Percentiles rank a stretch among this genome's conserved stretches.
phyloP scores from a whole-genome alignment of 2,888 invertebrate genomes.

The Baccha elongata region DNA sequence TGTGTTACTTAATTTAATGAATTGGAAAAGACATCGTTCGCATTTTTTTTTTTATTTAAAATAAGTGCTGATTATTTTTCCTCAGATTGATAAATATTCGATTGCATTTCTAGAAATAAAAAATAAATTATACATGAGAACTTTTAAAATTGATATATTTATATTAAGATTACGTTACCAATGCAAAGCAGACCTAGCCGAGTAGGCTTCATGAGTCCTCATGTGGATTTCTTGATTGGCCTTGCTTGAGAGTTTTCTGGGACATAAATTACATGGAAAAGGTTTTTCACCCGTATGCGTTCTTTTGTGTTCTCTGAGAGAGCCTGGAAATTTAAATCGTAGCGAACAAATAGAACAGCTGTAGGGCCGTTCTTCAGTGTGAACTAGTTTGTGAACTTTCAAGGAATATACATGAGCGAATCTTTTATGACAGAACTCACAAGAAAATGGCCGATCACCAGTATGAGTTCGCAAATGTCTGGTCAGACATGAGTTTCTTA shows the following conservation, averaged over 20 bases:
- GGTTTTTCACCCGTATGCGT: slow-evolving; percentile 85
- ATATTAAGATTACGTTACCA: too few relatives aligned
- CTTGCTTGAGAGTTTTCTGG: slow-evolving; percentile 84
- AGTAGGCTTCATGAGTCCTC: slow-evolving; percentile 83
- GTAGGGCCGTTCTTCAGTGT: slow-evolving; percentile 85
- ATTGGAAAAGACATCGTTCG: too few relatives aligned
- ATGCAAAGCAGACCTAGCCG: too few relatives aligned
- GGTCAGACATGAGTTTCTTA: slow-evolving; percentile 83
- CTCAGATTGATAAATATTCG: too few relatives aligned
- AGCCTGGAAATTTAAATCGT: slow-evolving; percentile 84
- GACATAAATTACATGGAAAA: slow-evolving; percentile 84
- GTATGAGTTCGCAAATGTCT: slow-evolving; percentile 85
- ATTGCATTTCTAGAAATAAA: too few relatives aligned
- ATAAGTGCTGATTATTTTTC: too few relatives aligned
- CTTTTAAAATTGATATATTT: too few relatives aligned
- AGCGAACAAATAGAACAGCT: slow-evolving; percentile 84
- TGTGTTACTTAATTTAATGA: too few relatives aligned
- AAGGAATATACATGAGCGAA: slow-evolving; percentile 85
- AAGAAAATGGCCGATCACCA: slow-evolving; percentile 85
- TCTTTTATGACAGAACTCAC: slow-evolving; percentile 83
- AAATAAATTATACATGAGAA: too few relatives aligned
- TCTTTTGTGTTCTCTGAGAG: slow-evolving; percentile 84
- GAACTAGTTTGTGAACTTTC: slow-evolving; percentile 84
- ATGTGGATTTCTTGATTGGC: slow-evolving; percentile 85
- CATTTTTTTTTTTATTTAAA: too few relatives aligned